Base-by-base conservation (phyloP, 1,140 invertebrate species). In the Drosophila funebris region DNA sequence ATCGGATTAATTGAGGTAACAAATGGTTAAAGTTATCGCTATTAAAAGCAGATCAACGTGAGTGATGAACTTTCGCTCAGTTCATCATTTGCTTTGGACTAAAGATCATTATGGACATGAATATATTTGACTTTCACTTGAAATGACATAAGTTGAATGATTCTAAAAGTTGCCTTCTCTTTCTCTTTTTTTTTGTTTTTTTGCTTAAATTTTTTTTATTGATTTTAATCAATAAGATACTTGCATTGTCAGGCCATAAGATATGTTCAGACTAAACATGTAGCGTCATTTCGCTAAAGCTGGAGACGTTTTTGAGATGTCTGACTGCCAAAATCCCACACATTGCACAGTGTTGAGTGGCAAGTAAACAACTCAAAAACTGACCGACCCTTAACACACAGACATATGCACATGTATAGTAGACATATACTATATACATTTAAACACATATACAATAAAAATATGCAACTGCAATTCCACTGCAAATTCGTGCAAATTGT, bases 401-500 rank as follows among this genome's bases (percentile, higher is more conserved):
- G 9, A 36, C 27, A 52, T 0, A 53, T n/a, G n/a, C 18, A 57
- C 20, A 66, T 3, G 16, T n/a, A 39, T 7, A 16, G 13, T 37
- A 43, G 1, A 68, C 5, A 31, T 22, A 27, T 14, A 48, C 1
- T 27, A 1, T 13, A 31, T n/a, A n/a, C 31, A 7, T 4, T 14
- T 50, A 31, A 11, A 41, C 41, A 29, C 53, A 13, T 22, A 5
- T 20, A 53, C 52, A 58, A 36, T 7, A 4, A 72, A 56, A 73
- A 58, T 43, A 53, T 67, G 53, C 53, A 58, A 73, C 46, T 73
- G 64, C 64, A 68, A 69, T 73, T 68, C 46, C 39, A 22, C 43
- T 27, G 54, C 16, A 58, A 63, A 68, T 57, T 71, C 33, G 57
- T 48, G 56, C 50, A 69, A 68, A 73, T 73, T 71, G 70, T 72